Percentiles rank a stretch among this genome's conserved stretches.
Evolutionary conservation across 2,888 invertebrate species (phyloP).

Genomic region (Synergus laeviventris): DNA sequence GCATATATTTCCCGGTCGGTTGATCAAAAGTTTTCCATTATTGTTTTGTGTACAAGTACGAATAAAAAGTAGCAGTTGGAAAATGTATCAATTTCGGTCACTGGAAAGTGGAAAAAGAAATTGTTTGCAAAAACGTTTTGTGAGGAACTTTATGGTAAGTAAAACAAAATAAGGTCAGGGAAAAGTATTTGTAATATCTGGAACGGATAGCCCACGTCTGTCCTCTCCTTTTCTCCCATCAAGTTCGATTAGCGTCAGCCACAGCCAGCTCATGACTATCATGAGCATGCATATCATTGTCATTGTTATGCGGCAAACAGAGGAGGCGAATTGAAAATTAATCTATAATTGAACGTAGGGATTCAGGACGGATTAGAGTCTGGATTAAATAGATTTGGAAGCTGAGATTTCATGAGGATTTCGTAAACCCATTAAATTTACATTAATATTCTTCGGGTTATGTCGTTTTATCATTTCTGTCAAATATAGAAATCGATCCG

Average conservation of each 20-base stretch:
- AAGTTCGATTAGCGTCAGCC: conserved; percentile 5
- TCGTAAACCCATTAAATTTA: neutral
- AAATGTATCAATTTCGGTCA: no score
- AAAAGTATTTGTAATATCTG: neutral
- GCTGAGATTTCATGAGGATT: conserved; percentile 2
- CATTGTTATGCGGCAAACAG: conserved; percentile 10
- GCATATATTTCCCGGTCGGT: neutral
- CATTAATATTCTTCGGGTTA: neutral
- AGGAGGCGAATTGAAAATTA: neutral
- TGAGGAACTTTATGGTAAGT: no score
- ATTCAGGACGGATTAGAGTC: neutral
- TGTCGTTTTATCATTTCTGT: neutral
- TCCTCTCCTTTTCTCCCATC: neutral
- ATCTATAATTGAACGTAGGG: conserved; percentile 21
- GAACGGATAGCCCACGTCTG: neutral
- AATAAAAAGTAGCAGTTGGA: no score
- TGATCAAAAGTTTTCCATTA: neutral
- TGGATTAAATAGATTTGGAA: neutral
- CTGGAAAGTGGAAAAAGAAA: no score
- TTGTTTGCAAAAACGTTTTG: no score
- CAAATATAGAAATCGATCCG: neutral
- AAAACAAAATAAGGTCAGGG: neutral
- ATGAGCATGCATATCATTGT: neutral
- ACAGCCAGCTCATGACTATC: neutral
- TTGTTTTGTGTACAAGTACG: no score